phyloP scores from a whole-genome alignment of 2,113 vertebrate genomes.

The Myotis davidii region DNA sequence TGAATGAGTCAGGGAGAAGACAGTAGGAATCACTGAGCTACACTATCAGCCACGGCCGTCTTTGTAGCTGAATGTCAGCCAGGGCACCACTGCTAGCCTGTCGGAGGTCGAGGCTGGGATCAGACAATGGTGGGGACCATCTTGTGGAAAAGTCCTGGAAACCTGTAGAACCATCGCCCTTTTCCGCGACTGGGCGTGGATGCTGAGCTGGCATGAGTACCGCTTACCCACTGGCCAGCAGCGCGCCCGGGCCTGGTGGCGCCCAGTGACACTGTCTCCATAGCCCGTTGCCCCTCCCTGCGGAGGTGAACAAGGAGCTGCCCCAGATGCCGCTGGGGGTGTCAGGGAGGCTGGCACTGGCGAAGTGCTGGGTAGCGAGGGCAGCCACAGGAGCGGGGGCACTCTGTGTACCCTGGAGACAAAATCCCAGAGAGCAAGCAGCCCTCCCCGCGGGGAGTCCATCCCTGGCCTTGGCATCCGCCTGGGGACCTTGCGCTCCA shows the following conservation, averaged over 20 bases:
- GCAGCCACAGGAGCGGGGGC: background rate
- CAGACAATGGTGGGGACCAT: background rate
- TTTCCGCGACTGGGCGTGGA: background rate
- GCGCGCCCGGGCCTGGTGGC: no score
- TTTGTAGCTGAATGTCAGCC: background rate
- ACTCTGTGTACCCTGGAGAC: constrained; percentile 59
- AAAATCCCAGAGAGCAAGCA: constrained; percentile 74
- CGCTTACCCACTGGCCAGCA: background rate
- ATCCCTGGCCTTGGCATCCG: background rate
- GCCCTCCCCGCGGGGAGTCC: constrained; percentile 74
- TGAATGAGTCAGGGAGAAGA: background rate
- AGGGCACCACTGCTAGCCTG: background rate
- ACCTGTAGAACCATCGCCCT: background rate
- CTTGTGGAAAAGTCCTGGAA: background rate
- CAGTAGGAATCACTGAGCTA: background rate
- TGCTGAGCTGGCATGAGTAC: no score
- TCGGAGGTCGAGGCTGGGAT: background rate
- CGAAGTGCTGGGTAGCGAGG: background rate
- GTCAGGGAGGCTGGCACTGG: constrained; percentile 41
- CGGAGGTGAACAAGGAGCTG: background rate
- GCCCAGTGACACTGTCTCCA: fast-evolving
- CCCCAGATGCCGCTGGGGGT: background rate
- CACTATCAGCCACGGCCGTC: background rate
- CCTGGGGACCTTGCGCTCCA: constrained; percentile 54
- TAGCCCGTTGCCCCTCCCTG: background rate